A percentile compares a stretch with the other conserved stretches of the same genome.
phyloP scores from a whole-genome alignment of 2,797 vertebrate genomes.

The Chiroxiphia lanceolata region DNA sequence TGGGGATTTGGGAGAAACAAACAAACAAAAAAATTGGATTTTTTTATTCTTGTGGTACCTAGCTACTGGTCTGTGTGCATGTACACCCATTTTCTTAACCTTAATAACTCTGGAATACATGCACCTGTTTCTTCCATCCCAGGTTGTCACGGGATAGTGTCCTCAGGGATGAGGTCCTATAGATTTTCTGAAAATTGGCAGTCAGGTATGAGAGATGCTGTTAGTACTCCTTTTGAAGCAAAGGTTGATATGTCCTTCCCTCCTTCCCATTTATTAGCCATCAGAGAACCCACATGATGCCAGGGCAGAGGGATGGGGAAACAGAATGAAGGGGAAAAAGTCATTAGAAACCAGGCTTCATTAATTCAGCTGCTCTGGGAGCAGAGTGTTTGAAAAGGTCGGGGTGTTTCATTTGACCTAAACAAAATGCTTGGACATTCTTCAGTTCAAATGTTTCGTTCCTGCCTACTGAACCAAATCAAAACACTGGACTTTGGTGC shows the following conservation, averaged over 20 bases:
- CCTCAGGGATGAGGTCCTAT: not conserved
- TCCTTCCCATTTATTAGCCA: not conserved
- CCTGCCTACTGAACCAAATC: conserved; percentile 28
- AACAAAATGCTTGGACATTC: conserved; percentile 20
- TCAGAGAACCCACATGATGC: not conserved
- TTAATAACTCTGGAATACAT: not conserved
- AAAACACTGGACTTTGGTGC: not conserved
- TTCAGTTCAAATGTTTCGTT: conserved; percentile 9
- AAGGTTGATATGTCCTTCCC: not conserved
- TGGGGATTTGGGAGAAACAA: not conserved
- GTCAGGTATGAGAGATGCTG: not conserved
- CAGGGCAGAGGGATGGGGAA: not conserved
- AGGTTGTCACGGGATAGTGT: not conserved
- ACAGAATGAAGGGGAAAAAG: not conserved
- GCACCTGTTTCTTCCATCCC: not conserved
- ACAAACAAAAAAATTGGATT: not conserved
- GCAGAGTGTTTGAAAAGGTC: not conserved
- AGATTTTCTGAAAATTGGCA: not conserved
- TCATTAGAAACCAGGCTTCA: conserved; percentile 34
- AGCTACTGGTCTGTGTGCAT: not conserved
- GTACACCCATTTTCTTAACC: not conserved
- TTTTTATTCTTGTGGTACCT: not conserved
- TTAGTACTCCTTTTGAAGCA: not conserved
- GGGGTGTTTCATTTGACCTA: conserved; percentile 32
- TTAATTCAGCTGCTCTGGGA: not conserved